phyloP scores from a whole-genome alignment of 1,140 invertebrate species.

The Charaxes varanes region DNA sequence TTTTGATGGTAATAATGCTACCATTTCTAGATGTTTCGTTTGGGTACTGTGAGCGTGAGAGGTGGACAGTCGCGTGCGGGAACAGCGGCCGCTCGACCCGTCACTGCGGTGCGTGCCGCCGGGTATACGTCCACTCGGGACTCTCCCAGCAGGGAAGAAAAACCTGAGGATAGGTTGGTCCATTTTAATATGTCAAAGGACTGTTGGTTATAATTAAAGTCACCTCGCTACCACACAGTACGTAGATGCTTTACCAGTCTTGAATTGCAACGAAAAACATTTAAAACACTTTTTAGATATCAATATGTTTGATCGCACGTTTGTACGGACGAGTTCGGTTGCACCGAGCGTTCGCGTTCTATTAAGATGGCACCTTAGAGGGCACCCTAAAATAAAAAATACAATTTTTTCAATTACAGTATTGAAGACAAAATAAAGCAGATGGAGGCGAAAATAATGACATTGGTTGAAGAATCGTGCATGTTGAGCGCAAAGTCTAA shows the following conservation, averaged over 20 bases:
- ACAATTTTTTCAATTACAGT: slow-evolving; percentile 68
- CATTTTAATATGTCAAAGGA: no score
- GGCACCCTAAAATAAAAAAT: not conserved
- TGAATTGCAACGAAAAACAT: no score
- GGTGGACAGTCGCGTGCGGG: slow-evolving; percentile 41
- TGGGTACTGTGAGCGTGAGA: slow-evolving; percentile 51
- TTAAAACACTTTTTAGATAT: no score
- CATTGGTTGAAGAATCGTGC: slow-evolving; percentile 85
- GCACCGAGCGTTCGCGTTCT: no score
- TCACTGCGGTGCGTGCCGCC: slow-evolving; percentile 96
- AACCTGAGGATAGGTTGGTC: slow-evolving; percentile 83
- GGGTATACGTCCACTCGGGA: slow-evolving; percentile 87
- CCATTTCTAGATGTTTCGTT: slow-evolving; percentile 41
- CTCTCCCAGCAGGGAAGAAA: slow-evolving; percentile 77
- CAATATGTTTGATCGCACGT: no score
- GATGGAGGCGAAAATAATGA: slow-evolving; percentile 83
- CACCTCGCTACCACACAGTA: no score
- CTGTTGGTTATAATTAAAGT: no score
- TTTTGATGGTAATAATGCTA: no score
- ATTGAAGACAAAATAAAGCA: slow-evolving; percentile 86
- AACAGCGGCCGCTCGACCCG: slow-evolving; percentile 80
- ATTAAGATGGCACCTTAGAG: no score
- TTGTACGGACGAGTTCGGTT: no score
- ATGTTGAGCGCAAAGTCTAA: slow-evolving; percentile 48
- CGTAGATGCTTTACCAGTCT: no score